Base-by-base conservation (phyloP, 53 echinoderm and acorn worm species). In the Henricia sp. region DNA sequence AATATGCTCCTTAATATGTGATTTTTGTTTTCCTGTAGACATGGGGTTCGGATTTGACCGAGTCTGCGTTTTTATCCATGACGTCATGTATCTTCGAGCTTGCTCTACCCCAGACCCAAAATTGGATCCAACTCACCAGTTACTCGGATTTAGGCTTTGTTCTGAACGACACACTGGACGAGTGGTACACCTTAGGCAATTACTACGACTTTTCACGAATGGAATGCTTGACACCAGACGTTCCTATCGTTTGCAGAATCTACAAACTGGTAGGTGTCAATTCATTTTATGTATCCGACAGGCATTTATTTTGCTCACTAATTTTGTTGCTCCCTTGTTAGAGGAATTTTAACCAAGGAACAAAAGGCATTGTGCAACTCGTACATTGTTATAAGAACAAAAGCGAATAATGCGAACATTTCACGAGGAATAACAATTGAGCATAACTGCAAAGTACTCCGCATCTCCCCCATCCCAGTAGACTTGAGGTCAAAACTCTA, bases 181-280 rank as follows among this genome's bases (percentile, higher is more conserved):
- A 43, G 19, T 88, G 83, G 89, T 58, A 50, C 39, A 43, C 70
- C 29, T 48, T 83, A 17, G 89, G 89, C 14, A 35, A 63, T 0
- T 59, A 71, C 36, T 71, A 37, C 41, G 57, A 72, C 37, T 50
- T 37, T 23, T 36, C 83, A 5, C 25, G 72, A 6, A 50, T 19
- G 16, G 25, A 33, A 39, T 58, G 48, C 25, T 26, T 28, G 57
- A 35, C 46, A 26, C 36, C 82, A 51, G 88, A 71, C 23, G 38
- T 62, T 3, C 19, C 30, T 21, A 72, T 72, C 37, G 26, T 82
- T 12, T 88, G 88, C 71, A 38, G 67, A 26, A 83, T 88, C 2
- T 88, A 88, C 62, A 88, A 88, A 36, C 51, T 88, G 72, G 88
- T 88, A 36, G 37, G 88, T 50, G n/a, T 24, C 13, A n/a, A n/a